Conservation (phyloP, 1,140 invertebrate species). For the Drosophila nikananu region DNA sequence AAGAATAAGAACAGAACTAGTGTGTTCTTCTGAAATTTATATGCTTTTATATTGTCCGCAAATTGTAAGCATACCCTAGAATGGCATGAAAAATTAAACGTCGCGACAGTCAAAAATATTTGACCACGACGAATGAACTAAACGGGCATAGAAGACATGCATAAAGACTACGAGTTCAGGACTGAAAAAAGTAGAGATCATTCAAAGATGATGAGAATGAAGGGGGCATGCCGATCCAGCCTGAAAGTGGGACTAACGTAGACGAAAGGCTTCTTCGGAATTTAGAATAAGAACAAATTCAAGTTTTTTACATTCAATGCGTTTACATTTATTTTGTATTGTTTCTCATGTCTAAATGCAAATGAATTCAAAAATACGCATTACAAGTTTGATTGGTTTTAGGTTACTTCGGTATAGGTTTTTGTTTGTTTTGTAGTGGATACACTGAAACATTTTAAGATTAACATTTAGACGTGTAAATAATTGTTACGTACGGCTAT, state of each 20-base stretch:
- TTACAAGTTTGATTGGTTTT: conserved; percentile 57
- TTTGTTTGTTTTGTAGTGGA: conserved; percentile 39
- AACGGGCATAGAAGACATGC: no score
- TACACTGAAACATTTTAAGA: conserved; percentile 63
- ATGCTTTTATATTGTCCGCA: no score
- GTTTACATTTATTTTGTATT: conserved; percentile 81
- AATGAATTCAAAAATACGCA: conserved; percentile 81
- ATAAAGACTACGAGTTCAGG: no score
- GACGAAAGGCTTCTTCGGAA: no score
- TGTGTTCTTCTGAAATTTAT: no score
- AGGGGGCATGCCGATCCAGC: neutral
- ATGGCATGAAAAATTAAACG: no score
- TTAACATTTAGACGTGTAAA: conserved; percentile 82
- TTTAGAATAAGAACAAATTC: neutral
- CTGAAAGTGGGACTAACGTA: no score
- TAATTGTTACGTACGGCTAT: conserved; percentile 61
- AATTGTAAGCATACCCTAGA: no score
- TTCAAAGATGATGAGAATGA: neutral
- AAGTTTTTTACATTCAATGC: conserved; percentile 61
- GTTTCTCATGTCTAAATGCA: conserved; percentile 81
- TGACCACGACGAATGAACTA: no score
- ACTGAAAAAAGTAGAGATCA: no score
- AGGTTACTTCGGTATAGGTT: conserved; percentile 45
- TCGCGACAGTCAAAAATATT: no score
- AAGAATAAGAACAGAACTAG: neutral